These are phyloP conservation scores for Parotia lawesii DNA, from an alignment of 2,113 vertebrate genomes.

Conservation along the genomic window DNA sequence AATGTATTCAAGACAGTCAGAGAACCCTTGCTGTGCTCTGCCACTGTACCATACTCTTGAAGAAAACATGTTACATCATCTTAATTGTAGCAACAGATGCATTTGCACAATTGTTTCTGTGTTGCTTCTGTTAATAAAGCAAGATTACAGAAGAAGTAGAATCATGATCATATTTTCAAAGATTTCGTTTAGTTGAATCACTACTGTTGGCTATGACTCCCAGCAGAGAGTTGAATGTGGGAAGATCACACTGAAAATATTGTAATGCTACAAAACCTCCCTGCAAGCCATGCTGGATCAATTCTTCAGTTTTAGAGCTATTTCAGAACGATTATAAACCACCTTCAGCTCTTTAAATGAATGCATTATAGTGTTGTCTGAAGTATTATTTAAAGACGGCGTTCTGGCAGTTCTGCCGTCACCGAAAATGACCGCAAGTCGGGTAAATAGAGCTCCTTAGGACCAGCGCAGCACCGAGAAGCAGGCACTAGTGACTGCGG, in stretches of 20 bases:
- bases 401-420: background rate
- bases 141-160: background rate
- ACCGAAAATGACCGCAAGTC: accelerated
- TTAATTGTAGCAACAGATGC: background rate
- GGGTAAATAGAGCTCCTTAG: accelerated
- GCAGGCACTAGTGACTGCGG: accelerated
- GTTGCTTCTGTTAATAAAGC: background rate
- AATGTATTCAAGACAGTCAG: background rate
- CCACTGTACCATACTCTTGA: background rate
- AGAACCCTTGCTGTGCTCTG: background rate
- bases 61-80: background rate
- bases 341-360: background rate
- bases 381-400: background rate
- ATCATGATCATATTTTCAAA: background rate
- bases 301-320: background rate
- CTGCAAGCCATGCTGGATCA: background rate
- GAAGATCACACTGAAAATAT: background rate
- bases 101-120: background rate
- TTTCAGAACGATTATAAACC: background rate
- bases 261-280: background rate
- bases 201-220: background rate
- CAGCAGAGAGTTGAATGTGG: background rate
- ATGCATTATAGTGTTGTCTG: background rate
- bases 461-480: accelerated
- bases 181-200: background rate